These are phyloP conservation scores for Dasyornis broadbenti DNA, from an alignment of 2,113 vertebrate genomes.

Conservation along the genomic window DNA sequence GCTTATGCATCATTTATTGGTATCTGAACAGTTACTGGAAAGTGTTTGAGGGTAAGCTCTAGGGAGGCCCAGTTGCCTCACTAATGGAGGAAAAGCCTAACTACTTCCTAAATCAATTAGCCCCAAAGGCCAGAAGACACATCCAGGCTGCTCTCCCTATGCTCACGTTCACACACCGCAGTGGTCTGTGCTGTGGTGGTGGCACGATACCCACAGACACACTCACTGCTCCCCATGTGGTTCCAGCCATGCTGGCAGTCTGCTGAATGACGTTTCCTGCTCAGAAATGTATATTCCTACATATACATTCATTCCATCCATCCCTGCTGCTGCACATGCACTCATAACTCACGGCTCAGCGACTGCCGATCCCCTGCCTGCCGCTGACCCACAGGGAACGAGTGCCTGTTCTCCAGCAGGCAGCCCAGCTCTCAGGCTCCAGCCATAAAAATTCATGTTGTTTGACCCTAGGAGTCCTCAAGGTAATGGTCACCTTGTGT, in stretches of 20 bases:
- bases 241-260: background rate
- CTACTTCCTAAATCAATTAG: conserved; percentile 69
- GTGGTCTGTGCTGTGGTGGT: background rate
- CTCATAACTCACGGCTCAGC: background rate
- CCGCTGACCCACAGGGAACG: fast-evolving
- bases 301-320: fast-evolving
- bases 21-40: conserved; percentile 59
- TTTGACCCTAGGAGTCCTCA: background rate
- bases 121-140: background rate
- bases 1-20: conserved; percentile 60
- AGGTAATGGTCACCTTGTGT: background rate
- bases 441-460: background rate
- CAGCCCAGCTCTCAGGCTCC: background rate
- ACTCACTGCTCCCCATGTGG: fast-evolving
- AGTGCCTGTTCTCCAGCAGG: background rate
- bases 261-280: background rate
- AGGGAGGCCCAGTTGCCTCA: conserved; percentile 18
- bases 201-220: background rate
- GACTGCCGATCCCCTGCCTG: background rate
- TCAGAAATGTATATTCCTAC: background rate
- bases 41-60: conserved; percentile 38
- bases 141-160: background rate
- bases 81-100: conserved; percentile 68
- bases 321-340: background rate
- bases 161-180: background rate